phyloP scores from a whole-genome alignment of 2,797 vertebrate species.

The Premnoplex brunnescens region DNA sequence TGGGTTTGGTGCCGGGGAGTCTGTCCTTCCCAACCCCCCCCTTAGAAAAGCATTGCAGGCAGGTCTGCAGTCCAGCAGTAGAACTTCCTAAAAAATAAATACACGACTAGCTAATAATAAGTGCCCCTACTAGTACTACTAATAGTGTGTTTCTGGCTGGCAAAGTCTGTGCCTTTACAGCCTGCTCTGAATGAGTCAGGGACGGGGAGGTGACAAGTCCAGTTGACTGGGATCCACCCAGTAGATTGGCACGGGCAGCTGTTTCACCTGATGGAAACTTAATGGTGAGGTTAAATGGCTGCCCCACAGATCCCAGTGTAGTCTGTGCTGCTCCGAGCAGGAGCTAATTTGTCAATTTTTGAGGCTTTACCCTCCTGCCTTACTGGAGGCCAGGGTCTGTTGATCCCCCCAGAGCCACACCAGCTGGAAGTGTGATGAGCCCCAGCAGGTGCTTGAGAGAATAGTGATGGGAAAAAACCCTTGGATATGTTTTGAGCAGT shows the following conservation, averaged over 20 bases:
- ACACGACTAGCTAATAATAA: conserved; percentile 58
- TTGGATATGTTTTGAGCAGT: not conserved
- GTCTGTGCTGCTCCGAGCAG: fast-evolving
- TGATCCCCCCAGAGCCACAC: not conserved
- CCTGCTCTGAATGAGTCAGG: not conserved
- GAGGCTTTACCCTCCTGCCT: not conserved
- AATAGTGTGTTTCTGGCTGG: conserved; percentile 9
- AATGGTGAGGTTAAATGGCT: not conserved
- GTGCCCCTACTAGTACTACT: not conserved
- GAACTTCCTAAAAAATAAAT: conserved; percentile 52
- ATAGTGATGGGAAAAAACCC: not conserved
- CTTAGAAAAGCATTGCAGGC: not conserved
- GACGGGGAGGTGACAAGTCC: not conserved
- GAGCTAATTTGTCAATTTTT: not conserved
- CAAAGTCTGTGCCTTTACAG: not conserved
- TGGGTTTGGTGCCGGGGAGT: conserved; percentile 16
- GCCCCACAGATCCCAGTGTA: not conserved
- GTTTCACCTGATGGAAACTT: not conserved
- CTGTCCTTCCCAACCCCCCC: conserved; percentile 2
- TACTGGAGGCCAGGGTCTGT: not conserved
- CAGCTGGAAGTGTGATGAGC: not conserved
- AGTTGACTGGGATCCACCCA: not conserved
- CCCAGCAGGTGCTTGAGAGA: not conserved
- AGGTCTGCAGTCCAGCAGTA: conserved; percentile 30
- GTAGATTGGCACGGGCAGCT: not conserved